phyloP scores from a whole-genome alignment of 2,888 invertebrate species.

The Cosmopolites sordidus region DNA sequence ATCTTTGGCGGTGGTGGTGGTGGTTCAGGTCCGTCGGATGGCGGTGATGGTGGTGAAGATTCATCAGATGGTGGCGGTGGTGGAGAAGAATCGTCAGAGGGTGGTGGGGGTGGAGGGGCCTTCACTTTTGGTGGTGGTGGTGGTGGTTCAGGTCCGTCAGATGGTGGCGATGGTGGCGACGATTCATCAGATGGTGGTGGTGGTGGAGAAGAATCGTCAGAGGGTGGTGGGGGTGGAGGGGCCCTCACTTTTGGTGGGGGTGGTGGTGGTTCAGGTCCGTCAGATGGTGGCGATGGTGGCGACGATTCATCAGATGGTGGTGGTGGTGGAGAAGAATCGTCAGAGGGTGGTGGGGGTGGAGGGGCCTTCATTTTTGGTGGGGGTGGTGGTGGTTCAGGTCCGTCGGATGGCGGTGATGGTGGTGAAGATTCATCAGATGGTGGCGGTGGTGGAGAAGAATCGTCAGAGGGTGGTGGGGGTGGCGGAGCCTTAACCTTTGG shows the following conservation, averaged over 20 bases:
- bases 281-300: constrained; percentile 13
- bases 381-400: constrained; percentile 3
- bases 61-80: no score
- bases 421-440: constrained; percentile 9
- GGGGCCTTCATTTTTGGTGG: background rate
- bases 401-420: constrained; percentile 17
- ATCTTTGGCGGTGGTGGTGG: no score
- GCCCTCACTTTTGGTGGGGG: background rate
- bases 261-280: background rate
- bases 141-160: background rate
- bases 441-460: constrained; percentile 32
- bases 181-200: constrained; percentile 5
- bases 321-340: constrained; percentile 26
- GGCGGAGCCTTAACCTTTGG: background rate
- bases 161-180: constrained; percentile 8
- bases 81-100: background rate
- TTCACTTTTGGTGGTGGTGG: background rate
- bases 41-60: no score
- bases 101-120: background rate
- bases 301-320: constrained; percentile 25
- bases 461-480: constrained; percentile 31
- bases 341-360: constrained; percentile 10
- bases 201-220: background rate
- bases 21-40: no score
- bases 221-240: background rate